phyloP scores from a whole-genome alignment of 2,797 vertebrate genomes.

The Heteromormyrus szaboi region DNA sequence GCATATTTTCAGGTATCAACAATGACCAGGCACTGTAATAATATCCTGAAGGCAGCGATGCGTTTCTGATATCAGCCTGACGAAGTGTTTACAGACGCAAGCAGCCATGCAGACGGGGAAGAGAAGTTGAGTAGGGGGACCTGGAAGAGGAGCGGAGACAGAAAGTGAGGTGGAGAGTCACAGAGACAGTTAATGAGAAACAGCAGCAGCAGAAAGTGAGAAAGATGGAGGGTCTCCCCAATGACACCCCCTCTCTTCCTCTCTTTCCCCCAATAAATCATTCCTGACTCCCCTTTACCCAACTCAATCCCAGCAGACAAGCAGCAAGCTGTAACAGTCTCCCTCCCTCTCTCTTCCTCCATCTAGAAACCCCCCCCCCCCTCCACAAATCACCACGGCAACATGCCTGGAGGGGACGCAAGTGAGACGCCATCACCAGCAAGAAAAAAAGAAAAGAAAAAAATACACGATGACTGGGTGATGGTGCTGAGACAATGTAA shows the following conservation, averaged over 20 bases:
- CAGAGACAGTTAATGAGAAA: slow-evolving; percentile 52
- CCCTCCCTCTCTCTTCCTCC: slow-evolving; percentile 46
- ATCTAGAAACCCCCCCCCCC: slow-evolving; percentile 23
- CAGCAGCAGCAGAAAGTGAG: slow-evolving; percentile 43
- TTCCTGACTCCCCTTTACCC: slow-evolving; percentile 71
- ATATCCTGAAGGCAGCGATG: neutral
- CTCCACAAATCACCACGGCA: slow-evolving; percentile 39
- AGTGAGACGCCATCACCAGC: slow-evolving; percentile 28
- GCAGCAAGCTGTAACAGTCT: slow-evolving; percentile 65
- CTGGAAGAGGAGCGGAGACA: slow-evolving; percentile 24
- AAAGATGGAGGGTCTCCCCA: slow-evolving; percentile 64
- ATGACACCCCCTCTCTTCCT: slow-evolving; percentile 54
- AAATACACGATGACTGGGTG: slow-evolving; percentile 30
- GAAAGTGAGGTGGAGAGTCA: slow-evolving; percentile 13
- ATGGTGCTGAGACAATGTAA: slow-evolving; percentile 25
- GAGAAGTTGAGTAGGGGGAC: slow-evolving; percentile 14
- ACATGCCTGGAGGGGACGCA: slow-evolving; percentile 38
- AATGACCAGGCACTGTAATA: neutral
- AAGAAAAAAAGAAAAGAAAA: slow-evolving; percentile 9
- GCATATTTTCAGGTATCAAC: neutral
- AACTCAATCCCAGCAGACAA: slow-evolving; percentile 73
- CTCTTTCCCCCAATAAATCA: slow-evolving; percentile 73
- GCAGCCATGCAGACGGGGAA: neutral
- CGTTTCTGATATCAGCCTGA: neutral
- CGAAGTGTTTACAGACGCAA: neutral